These are phyloP conservation scores for Galaxea fascicularis DNA, from an alignment of 92 coral and sea anemone species.

Conservation along the genomic window DNA sequence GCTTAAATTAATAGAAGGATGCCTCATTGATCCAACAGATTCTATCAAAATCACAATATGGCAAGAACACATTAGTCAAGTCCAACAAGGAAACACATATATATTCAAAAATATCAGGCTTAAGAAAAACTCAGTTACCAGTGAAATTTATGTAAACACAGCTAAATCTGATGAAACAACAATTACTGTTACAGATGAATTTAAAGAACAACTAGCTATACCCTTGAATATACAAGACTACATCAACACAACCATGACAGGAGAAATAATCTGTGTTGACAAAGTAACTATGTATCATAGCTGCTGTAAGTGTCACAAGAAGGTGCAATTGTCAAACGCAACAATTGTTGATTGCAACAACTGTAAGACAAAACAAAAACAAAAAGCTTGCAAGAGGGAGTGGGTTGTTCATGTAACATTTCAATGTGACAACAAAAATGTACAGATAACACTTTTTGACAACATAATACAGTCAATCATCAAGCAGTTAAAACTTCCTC, in stretches of 20 bases:
- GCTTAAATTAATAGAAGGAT: too few relatives aligned
- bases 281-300: slow-evolving; percentile 28
- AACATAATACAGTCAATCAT: slow-evolving; percentile 11
- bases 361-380: slow-evolving; percentile 12
- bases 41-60: too few relatives aligned
- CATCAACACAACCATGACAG: slow-evolving; percentile 29
- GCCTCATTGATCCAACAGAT: too few relatives aligned
- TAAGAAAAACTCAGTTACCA: too few relatives aligned
- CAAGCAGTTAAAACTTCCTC: neutral
- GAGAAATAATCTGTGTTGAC: slow-evolving; percentile 31
- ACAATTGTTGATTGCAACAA: slow-evolving; percentile 19
- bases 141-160: too few relatives aligned
- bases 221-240: slow-evolving; percentile 31
- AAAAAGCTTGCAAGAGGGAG: slow-evolving; percentile 34
- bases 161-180: too few relatives aligned
- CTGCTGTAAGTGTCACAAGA: slow-evolving; percentile 36
- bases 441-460: slow-evolving; percentile 6
- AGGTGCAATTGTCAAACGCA: slow-evolving; percentile 22
- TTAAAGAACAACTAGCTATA: slow-evolving; percentile 43
- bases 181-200: slow-evolving; percentile 38
- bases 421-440: neutral
- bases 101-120: too few relatives aligned
- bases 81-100: too few relatives aligned
- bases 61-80: too few relatives aligned
- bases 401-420: slow-evolving; percentile 22